Evolutionary conservation across 1,140 invertebrate species (phyloP), one percentile per base, ranked within the genome.

Genomic region (Orius insidiosus): DNA sequence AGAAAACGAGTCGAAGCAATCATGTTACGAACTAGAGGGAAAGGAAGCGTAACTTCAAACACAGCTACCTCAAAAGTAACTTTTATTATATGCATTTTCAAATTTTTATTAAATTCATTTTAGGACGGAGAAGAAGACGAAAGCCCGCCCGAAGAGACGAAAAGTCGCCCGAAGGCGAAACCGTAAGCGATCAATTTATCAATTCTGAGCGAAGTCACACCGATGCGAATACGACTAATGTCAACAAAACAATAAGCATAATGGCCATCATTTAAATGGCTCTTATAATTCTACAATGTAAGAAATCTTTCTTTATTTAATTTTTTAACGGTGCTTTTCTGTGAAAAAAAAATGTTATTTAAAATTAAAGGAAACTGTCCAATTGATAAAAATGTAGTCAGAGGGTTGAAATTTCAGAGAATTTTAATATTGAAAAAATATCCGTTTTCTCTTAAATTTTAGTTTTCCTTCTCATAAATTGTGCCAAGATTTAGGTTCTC

Each of bases 1-100:
- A 72, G 80, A 39, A 82, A 78, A 59, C 68, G 82, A 42, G 81
- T 86, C 2, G 82, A 85, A 62, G 80, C 80, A 37, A 86, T 86
- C 52, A 86, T 86, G 83, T 67, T 72, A 32, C 67, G 83, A 54
- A 86, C 83, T 38, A 68, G 82, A 50, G 76, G 74, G 45, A 70
- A 68, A 51, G 53, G 54, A 14, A 50, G 46, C 19, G 50, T 52
- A 11, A 39, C 54, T 1, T 44, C 53, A 10, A 43, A 43, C n/a
- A 54, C 41, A 13, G 51, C 56, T 31, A 48, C 53, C 10, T 53
- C 52, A 2, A 58, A 58, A 49, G 57, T 58, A 51, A 47, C 9
- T 10, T 7, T 19, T 47, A 4, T 19, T 44, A 11, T n/a, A n/a
- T n/a, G 7, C 15, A 6, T 46, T 44, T 11, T 31, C 4, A 31